A percentile compares a stretch with the other conserved stretches of the same genome.
Evolutionary conservation across 2,797 vertebrate genomes (phyloP).

Genomic region (Sus cebifrons): DNA sequence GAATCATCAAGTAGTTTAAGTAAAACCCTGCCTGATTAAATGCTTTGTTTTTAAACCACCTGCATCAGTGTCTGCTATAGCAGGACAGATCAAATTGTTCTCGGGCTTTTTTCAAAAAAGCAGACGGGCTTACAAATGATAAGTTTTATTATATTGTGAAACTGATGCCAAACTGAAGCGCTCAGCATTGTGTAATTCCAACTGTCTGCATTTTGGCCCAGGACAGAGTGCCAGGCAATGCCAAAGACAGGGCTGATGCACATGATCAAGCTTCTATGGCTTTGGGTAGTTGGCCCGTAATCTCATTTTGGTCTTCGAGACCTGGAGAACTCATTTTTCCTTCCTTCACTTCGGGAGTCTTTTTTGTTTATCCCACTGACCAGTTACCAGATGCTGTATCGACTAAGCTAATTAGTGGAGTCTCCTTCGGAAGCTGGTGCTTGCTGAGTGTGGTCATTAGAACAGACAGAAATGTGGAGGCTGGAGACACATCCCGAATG

Average conservation of each 20-base stretch:
- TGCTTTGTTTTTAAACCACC: constrained; percentile 91
- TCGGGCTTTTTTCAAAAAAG: constrained; percentile 80
- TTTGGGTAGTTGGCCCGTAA: constrained; percentile 71
- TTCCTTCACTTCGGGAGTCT: constrained; percentile 73
- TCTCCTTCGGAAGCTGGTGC: constrained; percentile 73
- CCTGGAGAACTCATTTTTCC: constrained; percentile 84
- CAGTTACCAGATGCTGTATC: constrained; percentile 83
- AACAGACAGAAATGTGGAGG: constrained; percentile 59
- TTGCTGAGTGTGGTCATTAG: constrained; percentile 79
- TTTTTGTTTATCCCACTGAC: constrained; percentile 81
- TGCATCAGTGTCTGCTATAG: constrained; percentile 88
- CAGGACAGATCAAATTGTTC: constrained; percentile 89
- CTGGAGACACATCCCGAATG: constrained; percentile 53
- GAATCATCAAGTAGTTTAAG: constrained; percentile 90
- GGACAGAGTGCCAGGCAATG: constrained; percentile 80
- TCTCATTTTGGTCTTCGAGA: constrained; percentile 80
- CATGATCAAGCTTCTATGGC: constrained; percentile 67
- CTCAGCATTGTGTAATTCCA: constrained; percentile 82
- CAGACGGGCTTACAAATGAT: constrained; percentile 88
- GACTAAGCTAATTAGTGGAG: constrained; percentile 73
- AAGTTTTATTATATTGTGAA: constrained; percentile 89
- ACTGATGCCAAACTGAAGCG: constrained; percentile 86
- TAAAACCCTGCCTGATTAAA: constrained; percentile 90
- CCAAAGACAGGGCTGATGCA: constrained; percentile 77
- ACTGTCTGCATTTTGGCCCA: constrained; percentile 81